Conservation (phyloP, 2,888 invertebrate species). For the Phaonia tiefii region DNA sequence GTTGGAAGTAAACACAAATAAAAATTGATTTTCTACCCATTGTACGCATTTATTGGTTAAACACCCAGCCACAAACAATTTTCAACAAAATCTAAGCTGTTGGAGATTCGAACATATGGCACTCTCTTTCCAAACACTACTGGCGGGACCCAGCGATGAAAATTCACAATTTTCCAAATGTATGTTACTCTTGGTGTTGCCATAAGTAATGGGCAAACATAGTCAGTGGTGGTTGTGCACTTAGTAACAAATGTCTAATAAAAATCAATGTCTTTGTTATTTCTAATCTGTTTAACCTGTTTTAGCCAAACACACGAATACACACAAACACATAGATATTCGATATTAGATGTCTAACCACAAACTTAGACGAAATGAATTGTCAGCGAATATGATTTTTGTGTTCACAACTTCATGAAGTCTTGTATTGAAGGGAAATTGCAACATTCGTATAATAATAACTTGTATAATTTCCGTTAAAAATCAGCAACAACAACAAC, state of each 20-base stretch:
- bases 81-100: background rate
- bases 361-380: background rate
- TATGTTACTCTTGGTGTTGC: background rate
- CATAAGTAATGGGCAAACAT: background rate
- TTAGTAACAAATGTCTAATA: slow-evolving; percentile 15
- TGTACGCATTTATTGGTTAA: background rate
- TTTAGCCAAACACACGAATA: background rate
- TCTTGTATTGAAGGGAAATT: slow-evolving; percentile 62
- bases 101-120: background rate
- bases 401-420: slow-evolving; percentile 20
- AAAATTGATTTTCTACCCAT: too few species aligned
- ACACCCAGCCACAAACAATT: background rate
- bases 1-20: too few species aligned
- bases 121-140: background rate
- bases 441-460: slow-evolving; percentile 57
- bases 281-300: slow-evolving; percentile 29
- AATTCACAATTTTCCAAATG: slow-evolving; percentile 30
- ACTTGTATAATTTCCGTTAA: slow-evolving; percentile 62
- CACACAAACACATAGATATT: too few species aligned
- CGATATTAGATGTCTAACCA: slow-evolving; percentile 25
- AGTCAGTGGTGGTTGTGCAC: background rate
- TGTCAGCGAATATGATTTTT: background rate
- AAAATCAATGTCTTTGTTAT: slow-evolving; percentile 50
- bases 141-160: background rate
- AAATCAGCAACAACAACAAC: slow-evolving; percentile 22